Conservation (phyloP, 2,888 invertebrate genomes). For the Ceratothoa steindachneri region DNA sequence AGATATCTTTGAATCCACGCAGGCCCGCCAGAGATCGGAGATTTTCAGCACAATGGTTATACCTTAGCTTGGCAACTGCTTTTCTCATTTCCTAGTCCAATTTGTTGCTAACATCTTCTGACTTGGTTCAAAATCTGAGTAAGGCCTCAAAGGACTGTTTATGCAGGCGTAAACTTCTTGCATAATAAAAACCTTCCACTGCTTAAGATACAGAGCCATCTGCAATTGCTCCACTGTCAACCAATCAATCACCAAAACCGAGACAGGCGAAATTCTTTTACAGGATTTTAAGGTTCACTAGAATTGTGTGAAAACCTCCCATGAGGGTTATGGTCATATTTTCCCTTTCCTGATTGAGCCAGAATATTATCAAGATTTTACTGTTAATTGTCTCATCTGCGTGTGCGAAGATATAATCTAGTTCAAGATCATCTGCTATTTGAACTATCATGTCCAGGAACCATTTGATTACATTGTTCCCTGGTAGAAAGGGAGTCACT, state of each 20-base stretch:
- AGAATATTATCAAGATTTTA: constrained; percentile 14
- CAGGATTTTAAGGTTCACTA: constrained; percentile 18
- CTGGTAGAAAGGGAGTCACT: constrained; percentile 11
- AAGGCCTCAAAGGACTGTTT: no score
- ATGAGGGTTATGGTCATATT: constrained; percentile 8
- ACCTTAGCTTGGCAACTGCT: no score
- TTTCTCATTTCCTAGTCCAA: no score
- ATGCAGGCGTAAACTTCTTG: no score
- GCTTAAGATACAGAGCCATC: no score
- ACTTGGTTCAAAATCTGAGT: no score
- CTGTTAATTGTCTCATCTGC: constrained; percentile 15
- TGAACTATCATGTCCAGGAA: constrained; percentile 15
- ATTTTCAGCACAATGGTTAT: no score
- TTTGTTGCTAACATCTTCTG: background rate
- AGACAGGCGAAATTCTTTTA: constrained; percentile 17
- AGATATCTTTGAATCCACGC: no score
- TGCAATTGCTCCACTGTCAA: constrained; percentile 16
- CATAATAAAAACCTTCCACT: no score
- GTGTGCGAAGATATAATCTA: background rate
- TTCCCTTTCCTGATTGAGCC: constrained; percentile 15
- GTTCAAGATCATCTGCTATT: constrained; percentile 17
- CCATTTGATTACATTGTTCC: constrained; percentile 13
- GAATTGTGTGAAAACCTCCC: background rate
- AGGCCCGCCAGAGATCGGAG: no score
- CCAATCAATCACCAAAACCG: constrained; percentile 17